phyloP scores from a whole-genome alignment of 2,888 invertebrate species.

The Pristionchus japonicus region DNA sequence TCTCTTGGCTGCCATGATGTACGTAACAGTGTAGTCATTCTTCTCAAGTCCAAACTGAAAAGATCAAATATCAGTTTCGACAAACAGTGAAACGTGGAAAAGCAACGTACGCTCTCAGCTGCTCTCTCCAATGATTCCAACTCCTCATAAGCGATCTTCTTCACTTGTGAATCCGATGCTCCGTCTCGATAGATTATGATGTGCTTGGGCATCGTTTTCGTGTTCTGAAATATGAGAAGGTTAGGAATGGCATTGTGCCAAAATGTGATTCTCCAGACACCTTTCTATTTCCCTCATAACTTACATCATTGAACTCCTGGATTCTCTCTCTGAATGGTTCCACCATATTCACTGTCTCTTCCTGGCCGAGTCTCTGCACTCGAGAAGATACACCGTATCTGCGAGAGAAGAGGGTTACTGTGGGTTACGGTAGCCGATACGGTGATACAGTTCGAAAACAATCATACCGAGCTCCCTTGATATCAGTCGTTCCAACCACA shows the following conservation, averaged over 20 bases:
- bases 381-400: slow-evolving; percentile 10
- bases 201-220: slow-evolving; percentile 53
- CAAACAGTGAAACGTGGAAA: neutral
- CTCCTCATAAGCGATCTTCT: slow-evolving; percentile 56
- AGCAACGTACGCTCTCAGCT: slow-evolving; percentile 47
- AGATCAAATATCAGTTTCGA: neutral
- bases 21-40: slow-evolving; percentile 59
- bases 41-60: slow-evolving; percentile 38
- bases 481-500: slow-evolving; percentile 76
- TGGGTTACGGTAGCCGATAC: neutral
- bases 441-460: neutral
- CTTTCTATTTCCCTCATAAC: neutral
- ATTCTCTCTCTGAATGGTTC: slow-evolving; percentile 35
- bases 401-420: neutral
- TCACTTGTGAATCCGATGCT: slow-evolving; percentile 65
- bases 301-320: slow-evolving; percentile 16
- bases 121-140: slow-evolving; percentile 53
- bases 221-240: neutral
- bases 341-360: neutral
- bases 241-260: neutral
- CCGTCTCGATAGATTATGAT: slow-evolving; percentile 70
- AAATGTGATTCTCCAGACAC: no score
- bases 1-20: slow-evolving; percentile 69
- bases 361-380: slow-evolving; percentile 22
- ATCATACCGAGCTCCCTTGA: slow-evolving; percentile 18